phyloP scores from a whole-genome alignment of 2,888 invertebrate genomes.

The Nezara viridula region DNA sequence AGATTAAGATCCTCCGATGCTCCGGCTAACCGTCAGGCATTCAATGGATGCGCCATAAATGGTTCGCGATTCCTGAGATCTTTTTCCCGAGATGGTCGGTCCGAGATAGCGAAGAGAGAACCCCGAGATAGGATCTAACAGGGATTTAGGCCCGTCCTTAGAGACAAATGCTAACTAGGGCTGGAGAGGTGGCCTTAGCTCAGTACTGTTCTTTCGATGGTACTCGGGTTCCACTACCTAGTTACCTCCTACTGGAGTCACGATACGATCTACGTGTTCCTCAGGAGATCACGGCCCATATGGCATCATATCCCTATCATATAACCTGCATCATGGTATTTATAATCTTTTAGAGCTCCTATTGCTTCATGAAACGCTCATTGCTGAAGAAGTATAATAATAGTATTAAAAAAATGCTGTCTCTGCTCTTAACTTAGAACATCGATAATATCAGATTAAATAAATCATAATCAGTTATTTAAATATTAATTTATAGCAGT shows the following conservation, averaged over 20 bases:
- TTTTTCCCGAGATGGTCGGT: slow-evolving; percentile 24
- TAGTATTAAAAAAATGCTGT: too few species aligned
- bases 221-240: not conserved
- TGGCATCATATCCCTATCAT: not conserved
- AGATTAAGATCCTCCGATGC: slow-evolving; percentile 45
- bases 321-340: not conserved
- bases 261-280: not conserved
- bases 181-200: slow-evolving; percentile 1
- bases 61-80: slow-evolving; percentile 43
- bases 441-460: too few species aligned
- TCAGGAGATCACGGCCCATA: not conserved
- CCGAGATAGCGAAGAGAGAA: not conserved
- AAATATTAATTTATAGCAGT: too few species aligned
- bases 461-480: too few species aligned
- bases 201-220: not conserved
- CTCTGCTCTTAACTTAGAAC: too few species aligned
- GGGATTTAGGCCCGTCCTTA: not conserved
- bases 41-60: slow-evolving; percentile 39
- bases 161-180: slow-evolving; percentile 48
- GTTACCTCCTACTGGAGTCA: not conserved
- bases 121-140: slow-evolving; percentile 10
- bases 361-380: not conserved
- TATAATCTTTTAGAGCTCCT: not conserved
- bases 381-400: not conserved
- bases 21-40: not conserved